Conservation (phyloP, 2,888 invertebrate genomes). For the Epistrophella euchroma region DNA sequence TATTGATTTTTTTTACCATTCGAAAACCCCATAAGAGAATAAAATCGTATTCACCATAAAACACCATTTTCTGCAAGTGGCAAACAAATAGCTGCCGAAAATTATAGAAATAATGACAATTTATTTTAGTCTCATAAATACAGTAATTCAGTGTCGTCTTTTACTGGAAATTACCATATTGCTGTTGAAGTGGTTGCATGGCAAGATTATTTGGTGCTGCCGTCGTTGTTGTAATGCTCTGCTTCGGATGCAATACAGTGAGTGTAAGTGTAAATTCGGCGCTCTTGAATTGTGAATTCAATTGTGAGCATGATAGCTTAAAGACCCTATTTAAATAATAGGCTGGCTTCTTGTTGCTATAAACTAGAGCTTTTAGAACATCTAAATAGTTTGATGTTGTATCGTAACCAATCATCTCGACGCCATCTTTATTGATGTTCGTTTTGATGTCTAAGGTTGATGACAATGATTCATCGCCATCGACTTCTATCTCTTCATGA, state of each 20-base stretch:
- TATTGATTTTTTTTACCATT: too few relatives aligned
- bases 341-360: conserved; percentile 98
- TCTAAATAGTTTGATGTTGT: conserved; percentile 82
- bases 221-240: conserved; percentile 85
- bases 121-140: background rate
- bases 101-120: background rate
- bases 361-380: conserved; percentile 86
- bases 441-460: conserved; percentile 84
- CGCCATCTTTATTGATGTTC: conserved; percentile 95
- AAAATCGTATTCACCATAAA: too few relatives aligned
- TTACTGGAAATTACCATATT: conserved; percentile 59
- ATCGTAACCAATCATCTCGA: conserved; percentile 84
- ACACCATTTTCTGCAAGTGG: too few relatives aligned
- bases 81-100: too few relatives aligned
- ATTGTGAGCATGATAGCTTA: conserved; percentile 96
- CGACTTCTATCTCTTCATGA: conserved; percentile 90
- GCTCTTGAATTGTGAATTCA: conserved; percentile 96
- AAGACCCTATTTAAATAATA: conserved; percentile 98
- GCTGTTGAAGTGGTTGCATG: conserved; percentile 71
- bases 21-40: too few relatives aligned
- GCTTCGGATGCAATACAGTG: conserved; percentile 93
- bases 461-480: conserved; percentile 82
- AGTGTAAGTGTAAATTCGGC: conserved; percentile 97
- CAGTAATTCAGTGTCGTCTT: background rate
- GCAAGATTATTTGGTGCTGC: conserved; percentile 87